Percentiles rank a stretch among this genome's conserved stretches.
phyloP scores from a whole-genome alignment of 2,113 vertebrate genomes.

The Meles meles region DNA sequence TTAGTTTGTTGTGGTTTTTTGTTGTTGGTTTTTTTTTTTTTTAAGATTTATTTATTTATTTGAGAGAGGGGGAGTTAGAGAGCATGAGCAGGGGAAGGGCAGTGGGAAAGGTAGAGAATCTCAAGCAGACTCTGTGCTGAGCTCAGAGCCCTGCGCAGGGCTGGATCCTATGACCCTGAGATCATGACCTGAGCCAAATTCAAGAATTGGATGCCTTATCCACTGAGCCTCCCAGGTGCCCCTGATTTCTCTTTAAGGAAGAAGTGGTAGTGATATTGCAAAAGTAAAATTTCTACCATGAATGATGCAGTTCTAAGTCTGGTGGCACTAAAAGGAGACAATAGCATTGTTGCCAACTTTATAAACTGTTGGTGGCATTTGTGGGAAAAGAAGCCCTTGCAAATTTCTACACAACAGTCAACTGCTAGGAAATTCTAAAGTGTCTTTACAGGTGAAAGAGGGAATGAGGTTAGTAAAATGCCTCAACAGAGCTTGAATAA shows the following conservation, averaged over 20 bases:
- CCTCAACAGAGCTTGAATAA: conserved; percentile 83
- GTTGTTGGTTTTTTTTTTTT: too few relatives aligned
- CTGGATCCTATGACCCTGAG: too few relatives aligned
- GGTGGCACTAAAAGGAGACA: conserved; percentile 70
- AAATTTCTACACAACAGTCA: conserved; percentile 82
- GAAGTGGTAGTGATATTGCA: conserved; percentile 15
- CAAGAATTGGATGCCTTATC: not conserved
- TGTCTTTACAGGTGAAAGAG: conserved; percentile 81
- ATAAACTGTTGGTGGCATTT: conserved; percentile 83
- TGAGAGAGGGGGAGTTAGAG: too few relatives aligned
- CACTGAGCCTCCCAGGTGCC: too few relatives aligned
- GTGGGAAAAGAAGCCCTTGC: conserved; percentile 83
- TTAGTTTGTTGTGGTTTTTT: too few relatives aligned
- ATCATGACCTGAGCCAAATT: not conserved
- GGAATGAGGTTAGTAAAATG: conserved; percentile 79
- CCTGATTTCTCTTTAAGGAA: conserved; percentile 45
- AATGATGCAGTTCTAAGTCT: conserved; percentile 52
- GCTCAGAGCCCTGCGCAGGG: too few relatives aligned
- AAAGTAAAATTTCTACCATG: conserved; percentile 60
- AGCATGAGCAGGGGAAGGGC: too few relatives aligned
- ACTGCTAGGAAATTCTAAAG: conserved; percentile 82
- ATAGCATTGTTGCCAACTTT: conserved; percentile 72
- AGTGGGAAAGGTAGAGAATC: too few relatives aligned
- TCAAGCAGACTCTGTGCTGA: too few relatives aligned
- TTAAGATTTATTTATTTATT: too few relatives aligned